A percentile compares a stretch with the other conserved stretches of the same genome.
Conservation (phyloP, 2,113 vertebrate species). For the Aspidoscelis tigris region DNA sequence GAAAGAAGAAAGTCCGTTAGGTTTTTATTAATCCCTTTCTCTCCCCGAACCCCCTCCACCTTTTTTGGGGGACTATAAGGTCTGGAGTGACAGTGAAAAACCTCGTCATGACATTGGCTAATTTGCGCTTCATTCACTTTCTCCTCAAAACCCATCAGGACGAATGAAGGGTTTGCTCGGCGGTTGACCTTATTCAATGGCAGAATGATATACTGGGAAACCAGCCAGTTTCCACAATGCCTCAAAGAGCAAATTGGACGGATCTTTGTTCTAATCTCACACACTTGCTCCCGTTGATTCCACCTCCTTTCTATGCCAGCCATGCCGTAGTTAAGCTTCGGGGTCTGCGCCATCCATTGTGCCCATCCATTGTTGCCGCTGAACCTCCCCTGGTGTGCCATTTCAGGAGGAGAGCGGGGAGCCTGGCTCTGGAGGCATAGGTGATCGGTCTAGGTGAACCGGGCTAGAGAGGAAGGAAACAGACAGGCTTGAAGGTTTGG, state of each 20-base stretch:
- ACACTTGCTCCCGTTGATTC: neutral
- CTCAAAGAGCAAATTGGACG: constrained; percentile 85
- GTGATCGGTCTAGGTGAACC: constrained; percentile 51
- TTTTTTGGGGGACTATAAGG: constrained; percentile 73
- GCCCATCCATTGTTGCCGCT: constrained; percentile 53
- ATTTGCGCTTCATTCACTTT: constrained; percentile 85
- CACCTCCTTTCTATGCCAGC: constrained; percentile 69
- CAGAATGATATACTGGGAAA: constrained; percentile 82
- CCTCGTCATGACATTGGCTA: constrained; percentile 80
- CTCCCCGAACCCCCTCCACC: constrained; percentile 75
- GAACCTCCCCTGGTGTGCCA: constrained; percentile 74
- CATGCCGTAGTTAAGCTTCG: constrained; percentile 76
- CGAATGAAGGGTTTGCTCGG: constrained; percentile 76
- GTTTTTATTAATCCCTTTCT: constrained; percentile 75
- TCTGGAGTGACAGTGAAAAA: constrained; percentile 81
- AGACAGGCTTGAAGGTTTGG: neutral
- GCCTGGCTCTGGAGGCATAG: constrained; percentile 48
- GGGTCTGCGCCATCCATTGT: constrained; percentile 72
- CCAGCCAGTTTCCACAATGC: constrained; percentile 82
- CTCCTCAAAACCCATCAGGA: constrained; percentile 81
- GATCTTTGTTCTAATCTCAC: constrained; percentile 79
- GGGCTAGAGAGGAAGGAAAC: neutral
- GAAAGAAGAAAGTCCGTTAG: constrained; percentile 71
- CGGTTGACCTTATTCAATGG: constrained; percentile 82
- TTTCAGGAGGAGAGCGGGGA: constrained; percentile 69